Evolutionary conservation across 2,888 invertebrate species (phyloP).

Genomic region (Tetragonula carbonaria): DNA sequence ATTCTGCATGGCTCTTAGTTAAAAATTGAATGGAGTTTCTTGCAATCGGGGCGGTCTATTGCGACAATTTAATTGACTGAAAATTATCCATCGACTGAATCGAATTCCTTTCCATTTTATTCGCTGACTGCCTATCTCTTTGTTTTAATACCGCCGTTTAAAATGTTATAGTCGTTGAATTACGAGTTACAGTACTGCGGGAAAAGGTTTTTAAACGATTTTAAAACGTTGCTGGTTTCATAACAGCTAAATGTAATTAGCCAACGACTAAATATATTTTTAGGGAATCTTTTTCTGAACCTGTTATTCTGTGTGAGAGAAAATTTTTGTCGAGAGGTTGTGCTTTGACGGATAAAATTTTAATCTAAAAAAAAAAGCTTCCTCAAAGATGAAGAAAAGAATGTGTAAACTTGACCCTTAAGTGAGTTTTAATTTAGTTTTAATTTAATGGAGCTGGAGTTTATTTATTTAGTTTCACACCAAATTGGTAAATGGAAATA

Average conservation of each 20-base stretch:
- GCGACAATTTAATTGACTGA: constrained; percentile 17
- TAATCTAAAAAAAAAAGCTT: too few relatives aligned
- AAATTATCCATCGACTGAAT: not conserved
- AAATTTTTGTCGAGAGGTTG: not conserved
- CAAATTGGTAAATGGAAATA: too few relatives aligned
- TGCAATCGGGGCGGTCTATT: not conserved
- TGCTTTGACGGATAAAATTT: not conserved
- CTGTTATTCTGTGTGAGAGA: not conserved
- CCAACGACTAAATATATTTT: too few relatives aligned
- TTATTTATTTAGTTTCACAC: too few relatives aligned
- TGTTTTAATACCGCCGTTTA: constrained; percentile 12
- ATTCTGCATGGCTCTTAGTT: not conserved
- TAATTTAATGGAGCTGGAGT: too few relatives aligned
- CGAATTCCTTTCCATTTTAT: constrained; percentile 2
- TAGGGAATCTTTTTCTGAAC: not conserved
- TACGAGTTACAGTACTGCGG: not conserved
- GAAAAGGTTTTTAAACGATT: not conserved
- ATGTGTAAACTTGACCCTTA: too few relatives aligned
- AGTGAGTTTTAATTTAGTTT: too few relatives aligned
- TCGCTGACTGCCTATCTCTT: not conserved
- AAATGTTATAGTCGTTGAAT: constrained; percentile 8
- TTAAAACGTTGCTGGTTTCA: not conserved
- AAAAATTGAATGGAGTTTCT: not conserved
- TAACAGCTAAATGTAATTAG: not conserved
- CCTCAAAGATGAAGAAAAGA: too few relatives aligned